Conservation (phyloP, 2,888 invertebrate species). For the Gerosis bhagava region DNA sequence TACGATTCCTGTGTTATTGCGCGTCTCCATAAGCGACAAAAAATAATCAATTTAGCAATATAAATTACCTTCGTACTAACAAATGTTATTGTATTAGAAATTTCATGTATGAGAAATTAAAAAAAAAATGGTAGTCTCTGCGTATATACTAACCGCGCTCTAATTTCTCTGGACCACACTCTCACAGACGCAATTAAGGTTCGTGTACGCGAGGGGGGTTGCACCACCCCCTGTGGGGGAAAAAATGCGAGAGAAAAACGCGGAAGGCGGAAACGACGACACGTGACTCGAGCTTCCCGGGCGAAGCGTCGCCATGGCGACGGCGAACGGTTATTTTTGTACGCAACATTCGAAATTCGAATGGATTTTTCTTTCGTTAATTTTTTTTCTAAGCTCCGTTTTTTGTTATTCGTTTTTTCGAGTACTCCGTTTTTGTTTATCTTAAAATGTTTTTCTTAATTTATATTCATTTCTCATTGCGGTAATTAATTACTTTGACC, state of each 20-base stretch:
- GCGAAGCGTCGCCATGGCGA: conserved; percentile 62
- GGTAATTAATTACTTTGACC: too few relatives aligned
- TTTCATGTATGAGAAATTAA: too few relatives aligned
- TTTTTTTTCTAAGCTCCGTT: too few relatives aligned
- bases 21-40: too few relatives aligned
- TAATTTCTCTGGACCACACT: conserved; percentile 81
- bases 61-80: too few relatives aligned
- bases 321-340: conserved; percentile 44
- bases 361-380: conserved; percentile 23
- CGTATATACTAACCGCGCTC: conserved; percentile 56
- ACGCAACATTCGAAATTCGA: conserved; percentile 30
- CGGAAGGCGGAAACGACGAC: conserved; percentile 77
- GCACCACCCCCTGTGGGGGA: conserved; percentile 39
- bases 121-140: conserved; percentile 56
- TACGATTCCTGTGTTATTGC: too few relatives aligned
- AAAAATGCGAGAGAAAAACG: conserved; percentile 79
- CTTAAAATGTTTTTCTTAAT: too few relatives aligned
- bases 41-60: too few relatives aligned
- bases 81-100: too few relatives aligned
- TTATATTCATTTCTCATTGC: too few relatives aligned
- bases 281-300: conserved; percentile 80
- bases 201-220: conserved; percentile 72
- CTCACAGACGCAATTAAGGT: conserved; percentile 83
- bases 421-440: too few relatives aligned
- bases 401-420: too few relatives aligned